phyloP scores from a whole-genome alignment of 2,888 invertebrate genomes.

The Lithophane leautieri region DNA sequence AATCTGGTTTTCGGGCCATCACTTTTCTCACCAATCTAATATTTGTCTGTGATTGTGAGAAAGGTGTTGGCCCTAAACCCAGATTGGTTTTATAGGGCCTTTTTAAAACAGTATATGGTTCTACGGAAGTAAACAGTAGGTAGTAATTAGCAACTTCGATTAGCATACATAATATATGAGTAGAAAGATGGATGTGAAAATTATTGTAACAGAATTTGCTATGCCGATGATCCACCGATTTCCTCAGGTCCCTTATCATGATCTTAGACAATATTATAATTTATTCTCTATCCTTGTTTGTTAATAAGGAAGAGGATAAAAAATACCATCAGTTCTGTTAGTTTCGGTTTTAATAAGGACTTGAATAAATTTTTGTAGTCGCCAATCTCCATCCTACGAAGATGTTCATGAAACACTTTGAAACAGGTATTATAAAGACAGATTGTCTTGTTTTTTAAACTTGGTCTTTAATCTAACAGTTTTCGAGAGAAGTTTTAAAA shows the following conservation, averaged over 20 bases:
- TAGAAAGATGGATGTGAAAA: neutral
- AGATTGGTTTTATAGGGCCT: too few species aligned
- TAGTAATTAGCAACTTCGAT: neutral
- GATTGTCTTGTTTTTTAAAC: neutral
- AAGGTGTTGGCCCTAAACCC: too few species aligned
- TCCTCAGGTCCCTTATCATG: neutral
- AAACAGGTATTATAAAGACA: neutral
- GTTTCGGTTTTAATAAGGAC: neutral
- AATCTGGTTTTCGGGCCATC: neutral
- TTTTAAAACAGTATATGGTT: too few species aligned
- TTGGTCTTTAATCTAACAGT: neutral
- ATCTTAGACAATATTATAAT: neutral
- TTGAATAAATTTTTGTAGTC: neutral
- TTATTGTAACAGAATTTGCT: neutral
- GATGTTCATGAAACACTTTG: neutral
- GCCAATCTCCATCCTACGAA: neutral
- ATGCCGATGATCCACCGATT: neutral
- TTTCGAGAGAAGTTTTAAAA: conserved; percentile 16
- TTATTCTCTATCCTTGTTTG: too few species aligned
- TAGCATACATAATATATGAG: neutral
- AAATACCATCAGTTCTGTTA: neutral
- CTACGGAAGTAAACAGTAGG: neutral
- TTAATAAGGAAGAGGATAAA: neutral
- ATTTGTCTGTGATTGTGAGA: neutral
- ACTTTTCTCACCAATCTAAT: neutral